Conservation (phyloP, 2,797 vertebrate genomes). For the Distichodus sexfasciatus region DNA sequence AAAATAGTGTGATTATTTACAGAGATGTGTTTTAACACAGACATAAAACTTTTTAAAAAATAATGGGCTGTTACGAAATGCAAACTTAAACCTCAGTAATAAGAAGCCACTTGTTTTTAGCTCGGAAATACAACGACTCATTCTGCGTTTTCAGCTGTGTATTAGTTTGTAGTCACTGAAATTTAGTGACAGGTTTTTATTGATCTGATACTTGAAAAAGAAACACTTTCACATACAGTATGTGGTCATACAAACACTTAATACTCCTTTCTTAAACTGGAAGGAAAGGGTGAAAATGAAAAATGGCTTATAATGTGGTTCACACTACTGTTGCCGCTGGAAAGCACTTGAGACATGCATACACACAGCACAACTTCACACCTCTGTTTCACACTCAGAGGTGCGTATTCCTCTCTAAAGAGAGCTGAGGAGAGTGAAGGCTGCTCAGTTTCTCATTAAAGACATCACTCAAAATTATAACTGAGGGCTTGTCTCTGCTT, state of each 20-base stretch:
- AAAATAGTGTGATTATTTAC: too few relatives aligned
- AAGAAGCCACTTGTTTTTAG: too few relatives aligned
- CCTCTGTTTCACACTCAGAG: background rate
- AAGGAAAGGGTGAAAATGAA: background rate
- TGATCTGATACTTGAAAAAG: background rate
- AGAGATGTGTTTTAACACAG: too few relatives aligned
- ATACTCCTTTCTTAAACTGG: background rate
- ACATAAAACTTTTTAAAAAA: too few relatives aligned
- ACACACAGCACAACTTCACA: constrained; percentile 19
- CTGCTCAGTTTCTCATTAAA: background rate
- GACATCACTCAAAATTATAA: background rate
- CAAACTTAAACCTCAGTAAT: too few relatives aligned
- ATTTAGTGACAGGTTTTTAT: too few relatives aligned
- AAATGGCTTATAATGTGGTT: background rate
- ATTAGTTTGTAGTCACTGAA: too few relatives aligned
- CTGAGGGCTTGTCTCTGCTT: background rate
- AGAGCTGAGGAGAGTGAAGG: background rate
- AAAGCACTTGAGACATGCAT: background rate
- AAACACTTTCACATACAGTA: background rate
- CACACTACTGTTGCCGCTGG: background rate
- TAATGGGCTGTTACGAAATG: too few relatives aligned
- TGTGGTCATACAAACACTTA: background rate
- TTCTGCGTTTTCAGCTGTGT: too few relatives aligned
- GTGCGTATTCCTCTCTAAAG: background rate
- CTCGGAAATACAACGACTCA: too few relatives aligned